Evolutionary conservation across 1,140 invertebrate species (phyloP).

Genomic region (Cotesia chilonis): DNA sequence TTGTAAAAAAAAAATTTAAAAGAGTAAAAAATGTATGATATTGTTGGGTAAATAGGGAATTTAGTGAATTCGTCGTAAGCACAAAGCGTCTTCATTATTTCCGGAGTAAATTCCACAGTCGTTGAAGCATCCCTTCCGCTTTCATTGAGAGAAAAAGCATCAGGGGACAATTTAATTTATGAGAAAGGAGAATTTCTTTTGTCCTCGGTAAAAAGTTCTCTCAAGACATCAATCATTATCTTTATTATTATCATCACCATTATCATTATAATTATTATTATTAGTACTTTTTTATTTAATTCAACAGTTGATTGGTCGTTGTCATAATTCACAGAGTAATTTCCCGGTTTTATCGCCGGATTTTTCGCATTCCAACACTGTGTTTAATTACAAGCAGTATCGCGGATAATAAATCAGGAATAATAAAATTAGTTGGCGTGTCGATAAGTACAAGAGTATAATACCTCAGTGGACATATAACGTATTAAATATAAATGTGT

Average conservation of each 20-base stretch:
- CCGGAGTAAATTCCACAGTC: constrained; percentile 27
- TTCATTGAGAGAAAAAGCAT: constrained; percentile 17
- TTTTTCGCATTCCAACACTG: too few species aligned
- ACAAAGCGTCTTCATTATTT: constrained; percentile 28
- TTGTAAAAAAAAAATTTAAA: not conserved
- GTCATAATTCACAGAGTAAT: not conserved
- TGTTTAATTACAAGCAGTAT: too few species aligned
- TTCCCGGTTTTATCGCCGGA: too few species aligned
- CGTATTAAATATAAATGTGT: too few species aligned
- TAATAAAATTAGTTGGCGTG: too few species aligned
- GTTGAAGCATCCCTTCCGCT: constrained; percentile 17
- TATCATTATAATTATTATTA: too few species aligned
- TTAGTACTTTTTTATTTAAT: too few species aligned
- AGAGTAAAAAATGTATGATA: not conserved
- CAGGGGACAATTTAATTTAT: constrained; percentile 23
- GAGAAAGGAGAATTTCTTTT: constrained; percentile 13
- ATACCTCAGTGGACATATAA: too few species aligned
- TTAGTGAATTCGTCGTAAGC: constrained; percentile 14
- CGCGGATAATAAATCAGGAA: too few species aligned
- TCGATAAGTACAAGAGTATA: too few species aligned
- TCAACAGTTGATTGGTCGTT: not conserved
- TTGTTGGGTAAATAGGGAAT: constrained; percentile 1
- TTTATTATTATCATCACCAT: not conserved
- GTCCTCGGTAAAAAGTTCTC: not conserved
- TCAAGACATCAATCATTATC: not conserved